Percentiles rank a stretch among this genome's conserved stretches.
Conservation (phyloP, 2,113 vertebrate species). For the Zosterops borbonicus region DNA sequence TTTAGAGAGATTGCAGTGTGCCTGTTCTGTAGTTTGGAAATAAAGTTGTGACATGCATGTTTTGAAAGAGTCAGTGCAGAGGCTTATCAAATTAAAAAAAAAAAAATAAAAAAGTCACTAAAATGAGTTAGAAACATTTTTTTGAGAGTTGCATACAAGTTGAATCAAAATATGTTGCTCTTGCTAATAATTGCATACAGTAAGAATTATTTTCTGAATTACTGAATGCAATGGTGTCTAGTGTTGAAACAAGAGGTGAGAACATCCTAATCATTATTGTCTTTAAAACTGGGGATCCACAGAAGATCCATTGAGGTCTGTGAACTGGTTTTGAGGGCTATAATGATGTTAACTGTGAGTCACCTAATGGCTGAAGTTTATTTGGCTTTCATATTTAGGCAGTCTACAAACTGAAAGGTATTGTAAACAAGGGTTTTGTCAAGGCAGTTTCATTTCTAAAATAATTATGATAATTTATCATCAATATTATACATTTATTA, state of each 20-base stretch:
- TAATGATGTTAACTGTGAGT: neutral
- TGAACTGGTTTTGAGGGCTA: neutral
- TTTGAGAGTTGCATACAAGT: neutral
- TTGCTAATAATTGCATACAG: neutral
- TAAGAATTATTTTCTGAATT: neutral
- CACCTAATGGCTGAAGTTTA: neutral
- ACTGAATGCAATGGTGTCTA: neutral
- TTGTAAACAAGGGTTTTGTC: neutral
- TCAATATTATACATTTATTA: neutral
- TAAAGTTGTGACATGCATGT: neutral
- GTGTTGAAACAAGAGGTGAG: neutral
- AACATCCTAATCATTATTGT: neutral
- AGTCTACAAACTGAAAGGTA: neutral
- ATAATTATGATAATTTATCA: neutral
- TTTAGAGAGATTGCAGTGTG: neutral
- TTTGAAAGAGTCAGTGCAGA: neutral
- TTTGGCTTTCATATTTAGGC: neutral
- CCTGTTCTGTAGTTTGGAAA: neutral
- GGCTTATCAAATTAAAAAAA: neutral
- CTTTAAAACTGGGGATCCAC: neutral
- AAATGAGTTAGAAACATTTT: neutral
- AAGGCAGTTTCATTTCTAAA: neutral
- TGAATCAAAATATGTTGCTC: neutral
- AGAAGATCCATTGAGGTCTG: neutral
- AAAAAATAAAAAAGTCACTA: neutral